Percentiles rank a stretch among this genome's conserved stretches.
Evolutionary conservation across 2,888 invertebrate species (phyloP).

Genomic region (Eilema sororculum): DNA sequence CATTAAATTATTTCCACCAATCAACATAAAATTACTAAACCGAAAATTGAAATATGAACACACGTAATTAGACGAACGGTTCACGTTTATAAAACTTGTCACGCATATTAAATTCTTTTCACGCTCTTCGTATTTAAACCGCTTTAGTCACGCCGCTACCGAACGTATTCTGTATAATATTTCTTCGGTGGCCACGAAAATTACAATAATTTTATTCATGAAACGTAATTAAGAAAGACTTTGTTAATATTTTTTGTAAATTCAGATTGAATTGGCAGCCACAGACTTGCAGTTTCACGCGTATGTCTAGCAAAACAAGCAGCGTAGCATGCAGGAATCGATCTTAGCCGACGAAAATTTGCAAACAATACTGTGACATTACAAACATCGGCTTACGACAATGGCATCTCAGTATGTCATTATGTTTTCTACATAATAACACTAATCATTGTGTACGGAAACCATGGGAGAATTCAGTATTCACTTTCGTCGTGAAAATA

Average conservation of each 20-base stretch:
- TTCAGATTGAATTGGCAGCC: constrained; percentile 3
- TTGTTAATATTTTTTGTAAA: not conserved
- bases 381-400: constrained; percentile 25
- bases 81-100: constrained; percentile 38
- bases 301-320: constrained; percentile 5
- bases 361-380: constrained; percentile 27
- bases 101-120: constrained; percentile 45
- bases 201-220: constrained; percentile 9
- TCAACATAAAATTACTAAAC: constrained; percentile 15
- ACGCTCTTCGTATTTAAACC: constrained; percentile 40
- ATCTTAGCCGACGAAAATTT: constrained; percentile 14
- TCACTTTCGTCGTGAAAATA: constrained; percentile 44
- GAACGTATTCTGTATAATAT: constrained; percentile 24
- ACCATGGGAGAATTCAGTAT: constrained; percentile 41
- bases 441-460: constrained; percentile 27
- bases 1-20: constrained; percentile 5
- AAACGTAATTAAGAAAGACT: constrained; percentile 14
- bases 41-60: constrained; percentile 17
- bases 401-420: constrained; percentile 19
- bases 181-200: constrained; percentile 8
- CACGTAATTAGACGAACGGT: constrained; percentile 24
- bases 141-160: constrained; percentile 32
- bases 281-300: not conserved
- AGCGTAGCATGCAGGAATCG: not conserved
- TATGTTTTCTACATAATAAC: constrained; percentile 36